These are phyloP conservation scores for Leptinotarsa undecemlineata DNA, from an alignment of 1,140 invertebrate species.

Conservation along the genomic window DNA sequence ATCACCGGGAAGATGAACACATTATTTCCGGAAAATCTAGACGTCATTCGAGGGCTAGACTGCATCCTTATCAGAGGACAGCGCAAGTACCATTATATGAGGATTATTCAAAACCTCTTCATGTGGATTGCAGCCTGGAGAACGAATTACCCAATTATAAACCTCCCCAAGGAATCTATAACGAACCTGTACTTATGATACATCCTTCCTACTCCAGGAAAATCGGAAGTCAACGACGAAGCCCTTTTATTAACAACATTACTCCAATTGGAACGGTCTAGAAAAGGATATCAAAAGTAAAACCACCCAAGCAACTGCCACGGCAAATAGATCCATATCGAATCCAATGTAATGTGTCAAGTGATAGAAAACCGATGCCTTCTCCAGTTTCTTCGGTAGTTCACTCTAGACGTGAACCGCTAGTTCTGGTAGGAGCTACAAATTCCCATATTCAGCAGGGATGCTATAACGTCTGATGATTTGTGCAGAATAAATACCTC, in stretches of 20 bases:
- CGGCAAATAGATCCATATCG: conserved; percentile 54
- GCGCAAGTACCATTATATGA: conserved; percentile 58
- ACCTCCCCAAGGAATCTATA: too few relatives aligned
- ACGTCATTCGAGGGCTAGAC: conserved; percentile 59
- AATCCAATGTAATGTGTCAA: conserved; percentile 47
- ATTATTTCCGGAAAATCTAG: conserved; percentile 61
- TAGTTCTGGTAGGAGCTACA: conserved; percentile 55
- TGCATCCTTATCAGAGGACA: conserved; percentile 55
- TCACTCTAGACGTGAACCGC: conserved; percentile 43
- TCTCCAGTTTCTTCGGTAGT: conserved; percentile 55
- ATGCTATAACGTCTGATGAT: conserved; percentile 59
- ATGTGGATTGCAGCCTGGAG: conserved; percentile 83
- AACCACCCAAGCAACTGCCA: too few relatives aligned
- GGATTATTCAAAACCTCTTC: conserved; percentile 77
- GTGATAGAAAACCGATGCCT: conserved; percentile 52
- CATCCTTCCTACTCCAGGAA: conserved; percentile 83
- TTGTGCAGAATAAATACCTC: conserved; percentile 31
- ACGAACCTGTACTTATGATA: too few relatives aligned
- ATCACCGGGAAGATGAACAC: conserved; percentile 54
- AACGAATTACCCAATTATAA: conserved; percentile 79
- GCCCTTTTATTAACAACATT: conserved; percentile 75
- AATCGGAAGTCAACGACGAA: conserved; percentile 74
- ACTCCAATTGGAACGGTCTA: conserved; percentile 57
- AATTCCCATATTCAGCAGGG: conserved; percentile 62
- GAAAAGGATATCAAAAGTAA: conserved; percentile 46